Evolutionary conservation across 2,888 invertebrate species (phyloP).

Genomic region (Agrotis segetum): DNA sequence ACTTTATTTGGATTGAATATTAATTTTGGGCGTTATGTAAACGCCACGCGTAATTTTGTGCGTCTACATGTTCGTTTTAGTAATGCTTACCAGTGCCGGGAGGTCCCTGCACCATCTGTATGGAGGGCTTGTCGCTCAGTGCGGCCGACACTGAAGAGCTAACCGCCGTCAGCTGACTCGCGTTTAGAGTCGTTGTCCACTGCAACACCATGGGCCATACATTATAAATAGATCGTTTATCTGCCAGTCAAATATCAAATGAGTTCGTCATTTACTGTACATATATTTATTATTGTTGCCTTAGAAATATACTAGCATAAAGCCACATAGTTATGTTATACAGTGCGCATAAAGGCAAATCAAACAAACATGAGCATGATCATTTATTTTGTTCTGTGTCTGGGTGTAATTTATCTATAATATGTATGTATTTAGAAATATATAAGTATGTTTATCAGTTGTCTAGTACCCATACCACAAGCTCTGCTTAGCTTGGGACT

Average conservation of each 20-base stretch:
- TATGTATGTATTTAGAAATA: too few relatives aligned
- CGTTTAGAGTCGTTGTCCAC: conserved; percentile 90
- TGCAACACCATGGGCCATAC: conserved; percentile 57
- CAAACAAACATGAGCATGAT: too few relatives aligned
- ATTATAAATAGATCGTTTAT: neutral
- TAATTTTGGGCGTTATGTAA: neutral
- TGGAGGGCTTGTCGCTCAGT: conserved; percentile 87
- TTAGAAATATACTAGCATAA: too few relatives aligned
- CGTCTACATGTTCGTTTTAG: too few relatives aligned
- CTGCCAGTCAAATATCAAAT: neutral
- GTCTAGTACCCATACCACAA: too few relatives aligned
- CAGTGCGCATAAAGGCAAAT: conserved; percentile 3
- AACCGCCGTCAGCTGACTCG: conserved; percentile 92
- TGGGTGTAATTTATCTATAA: too few relatives aligned
- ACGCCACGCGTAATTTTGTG: too few relatives aligned
- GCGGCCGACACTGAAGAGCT: conserved; percentile 79
- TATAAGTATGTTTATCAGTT: too few relatives aligned
- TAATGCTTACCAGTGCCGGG: conserved; percentile 94
- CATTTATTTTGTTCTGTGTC: too few relatives aligned
- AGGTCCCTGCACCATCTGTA: conserved; percentile 96
- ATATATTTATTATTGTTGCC: neutral
- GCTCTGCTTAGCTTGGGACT: too few relatives aligned
- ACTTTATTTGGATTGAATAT: too few relatives aligned
- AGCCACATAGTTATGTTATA: too few relatives aligned
- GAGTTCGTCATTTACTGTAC: neutral